These are phyloP conservation scores for Budorcas taxicolor DNA, from an alignment of 2,113 vertebrate species.

Conservation along the genomic window DNA sequence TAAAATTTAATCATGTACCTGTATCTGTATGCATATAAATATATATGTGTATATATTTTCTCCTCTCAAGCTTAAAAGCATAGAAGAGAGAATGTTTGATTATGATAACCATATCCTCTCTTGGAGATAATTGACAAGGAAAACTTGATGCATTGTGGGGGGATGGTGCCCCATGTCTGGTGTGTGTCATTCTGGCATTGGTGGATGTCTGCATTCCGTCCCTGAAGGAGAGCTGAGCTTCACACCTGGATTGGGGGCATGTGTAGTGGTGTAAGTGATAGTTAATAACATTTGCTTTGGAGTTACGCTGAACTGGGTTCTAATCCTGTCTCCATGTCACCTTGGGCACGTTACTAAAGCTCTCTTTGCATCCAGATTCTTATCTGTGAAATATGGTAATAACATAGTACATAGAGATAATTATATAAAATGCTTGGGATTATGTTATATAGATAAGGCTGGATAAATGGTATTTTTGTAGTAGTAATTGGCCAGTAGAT, in stretches of 20 bases:
- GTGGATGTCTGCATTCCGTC: background rate
- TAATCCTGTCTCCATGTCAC: background rate
- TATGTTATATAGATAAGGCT: background rate
- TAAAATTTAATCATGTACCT: background rate
- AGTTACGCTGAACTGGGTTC: background rate
- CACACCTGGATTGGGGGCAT: background rate
- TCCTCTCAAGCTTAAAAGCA: background rate
- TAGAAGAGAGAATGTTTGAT: background rate
- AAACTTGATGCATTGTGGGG: background rate
- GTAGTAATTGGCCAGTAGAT: background rate
- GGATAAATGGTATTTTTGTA: background rate
- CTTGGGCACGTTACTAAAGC: background rate
- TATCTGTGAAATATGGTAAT: background rate
- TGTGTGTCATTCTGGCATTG: background rate
- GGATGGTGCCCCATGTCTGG: rapidly evolving
- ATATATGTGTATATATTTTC: background rate
- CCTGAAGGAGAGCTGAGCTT: background rate
- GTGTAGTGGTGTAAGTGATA: background rate
- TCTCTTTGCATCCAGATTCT: background rate
- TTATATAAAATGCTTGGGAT: background rate
- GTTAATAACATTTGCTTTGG: background rate
- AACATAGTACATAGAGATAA: background rate
- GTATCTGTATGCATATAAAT: background rate
- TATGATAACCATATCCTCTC: background rate
- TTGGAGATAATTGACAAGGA: background rate